Evolutionary conservation across 2,797 vertebrate genomes (phyloP).

Genomic region (Hydrophis major): DNA sequence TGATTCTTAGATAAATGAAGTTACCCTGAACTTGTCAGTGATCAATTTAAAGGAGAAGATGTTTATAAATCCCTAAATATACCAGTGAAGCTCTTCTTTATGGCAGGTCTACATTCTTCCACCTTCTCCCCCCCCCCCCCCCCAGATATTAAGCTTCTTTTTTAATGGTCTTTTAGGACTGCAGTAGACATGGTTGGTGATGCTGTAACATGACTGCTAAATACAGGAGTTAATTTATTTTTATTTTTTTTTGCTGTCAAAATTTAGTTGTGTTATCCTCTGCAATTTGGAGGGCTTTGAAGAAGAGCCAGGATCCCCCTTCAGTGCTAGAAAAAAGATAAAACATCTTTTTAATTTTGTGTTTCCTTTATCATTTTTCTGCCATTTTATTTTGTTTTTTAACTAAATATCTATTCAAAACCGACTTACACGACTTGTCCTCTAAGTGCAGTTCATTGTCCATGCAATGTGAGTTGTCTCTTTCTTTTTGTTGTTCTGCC

Average conservation of each 20-base stretch:
- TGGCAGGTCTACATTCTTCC: background rate
- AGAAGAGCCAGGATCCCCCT: background rate
- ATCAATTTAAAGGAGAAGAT: background rate
- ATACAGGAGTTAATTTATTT: background rate
- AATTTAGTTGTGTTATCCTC: background rate
- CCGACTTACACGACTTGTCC: background rate
- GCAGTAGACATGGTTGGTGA: background rate
- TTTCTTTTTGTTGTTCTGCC: background rate
- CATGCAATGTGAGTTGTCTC: background rate
- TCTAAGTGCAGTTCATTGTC: background rate
- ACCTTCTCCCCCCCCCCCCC: fast-evolving
- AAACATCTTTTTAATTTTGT: background rate
- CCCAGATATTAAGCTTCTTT: background rate
- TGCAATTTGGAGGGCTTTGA: background rate
- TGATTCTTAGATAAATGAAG: background rate
- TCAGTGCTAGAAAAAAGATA: background rate
- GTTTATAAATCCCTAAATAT: background rate
- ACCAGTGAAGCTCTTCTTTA: background rate
- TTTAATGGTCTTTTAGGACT: background rate
- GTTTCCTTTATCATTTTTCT: background rate
- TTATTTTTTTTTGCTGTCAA: background rate
- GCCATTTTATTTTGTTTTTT: background rate
- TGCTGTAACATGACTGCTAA: background rate
- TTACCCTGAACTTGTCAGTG: background rate
- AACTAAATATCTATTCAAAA: background rate